Conservation (phyloP, 2,113 vertebrate genomes). For the Misgurnus mizolepis region DNA sequence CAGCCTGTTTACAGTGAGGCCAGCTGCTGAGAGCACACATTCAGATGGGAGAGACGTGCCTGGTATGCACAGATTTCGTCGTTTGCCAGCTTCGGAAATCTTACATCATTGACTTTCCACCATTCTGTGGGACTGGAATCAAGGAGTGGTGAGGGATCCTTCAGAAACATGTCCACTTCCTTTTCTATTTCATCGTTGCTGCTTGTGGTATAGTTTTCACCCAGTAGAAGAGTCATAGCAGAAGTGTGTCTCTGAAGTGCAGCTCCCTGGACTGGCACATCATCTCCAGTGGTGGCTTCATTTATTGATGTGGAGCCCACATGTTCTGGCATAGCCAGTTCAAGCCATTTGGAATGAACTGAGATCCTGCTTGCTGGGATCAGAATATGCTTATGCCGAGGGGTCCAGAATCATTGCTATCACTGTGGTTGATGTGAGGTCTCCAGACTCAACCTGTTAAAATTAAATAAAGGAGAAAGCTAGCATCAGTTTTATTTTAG, state of each 20-base stretch:
- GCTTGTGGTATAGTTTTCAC: not conserved
- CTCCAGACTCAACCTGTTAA: too few species aligned
- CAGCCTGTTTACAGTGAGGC: too few species aligned
- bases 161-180: too few species aligned
- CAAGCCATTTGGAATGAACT: constrained; percentile 11
- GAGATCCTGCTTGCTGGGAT: not conserved
- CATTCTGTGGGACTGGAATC: too few species aligned
- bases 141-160: too few species aligned
- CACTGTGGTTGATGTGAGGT: not conserved
- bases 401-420: not conserved
- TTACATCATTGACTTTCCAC: too few species aligned
- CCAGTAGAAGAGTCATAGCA: not conserved
- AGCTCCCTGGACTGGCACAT: not conserved
- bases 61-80: too few species aligned
- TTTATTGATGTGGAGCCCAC: not conserved
- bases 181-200: not conserved
- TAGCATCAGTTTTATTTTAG: too few species aligned
- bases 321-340: constrained; percentile 14
- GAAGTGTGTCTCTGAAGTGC: constrained; percentile 11
- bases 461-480: too few species aligned
- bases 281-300: constrained; percentile 2
- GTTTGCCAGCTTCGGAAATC: too few species aligned
- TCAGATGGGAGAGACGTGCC: too few species aligned
- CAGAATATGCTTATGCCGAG: constrained; percentile 4
- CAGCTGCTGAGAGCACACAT: too few species aligned